Evolutionary conservation across 2,113 vertebrate genomes (phyloP).

Genomic region (Alces alces): DNA sequence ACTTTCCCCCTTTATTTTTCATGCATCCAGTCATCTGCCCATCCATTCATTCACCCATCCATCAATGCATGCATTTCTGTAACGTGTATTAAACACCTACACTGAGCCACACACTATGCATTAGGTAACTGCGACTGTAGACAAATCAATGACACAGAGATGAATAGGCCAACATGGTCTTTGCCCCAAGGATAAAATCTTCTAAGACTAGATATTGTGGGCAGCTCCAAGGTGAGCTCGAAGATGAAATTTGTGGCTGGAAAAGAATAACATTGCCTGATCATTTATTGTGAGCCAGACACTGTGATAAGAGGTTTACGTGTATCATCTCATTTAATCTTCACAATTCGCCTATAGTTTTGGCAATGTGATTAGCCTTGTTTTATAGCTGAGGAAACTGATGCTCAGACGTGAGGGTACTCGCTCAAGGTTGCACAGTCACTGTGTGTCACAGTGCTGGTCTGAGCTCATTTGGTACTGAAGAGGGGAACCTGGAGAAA

Average conservation of each 20-base stretch:
- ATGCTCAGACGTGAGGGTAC: not conserved
- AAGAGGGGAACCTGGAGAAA: not conserved
- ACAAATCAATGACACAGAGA: conserved; percentile 16
- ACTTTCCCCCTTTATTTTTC: not conserved
- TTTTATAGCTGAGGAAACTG: not conserved
- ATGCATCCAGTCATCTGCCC: not conserved
- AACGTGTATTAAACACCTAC: conserved; percentile 25
- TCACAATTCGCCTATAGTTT: not conserved
- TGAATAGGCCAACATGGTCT: not conserved
- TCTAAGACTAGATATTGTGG: conserved; percentile 24
- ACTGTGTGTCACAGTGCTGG: not conserved
- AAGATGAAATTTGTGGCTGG: not conserved
- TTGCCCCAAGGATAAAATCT: conserved; percentile 40
- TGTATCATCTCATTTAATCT: conserved; percentile 8
- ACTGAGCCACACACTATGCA: not conserved
- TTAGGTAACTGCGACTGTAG: not conserved
- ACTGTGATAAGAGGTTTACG: not conserved
- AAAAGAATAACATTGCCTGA: not conserved
- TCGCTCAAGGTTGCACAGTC: not conserved
- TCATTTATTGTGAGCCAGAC: not conserved
- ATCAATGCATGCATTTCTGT: not conserved
- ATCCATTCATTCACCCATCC: not conserved
- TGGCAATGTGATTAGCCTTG: not conserved
- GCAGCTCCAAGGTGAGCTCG: not conserved
- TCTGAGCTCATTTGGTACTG: not conserved